Percentiles rank a stretch among this genome's conserved stretches.
Conservation (phyloP, 2,888 invertebrate genomes). For the Leptura quadrifasciata region DNA sequence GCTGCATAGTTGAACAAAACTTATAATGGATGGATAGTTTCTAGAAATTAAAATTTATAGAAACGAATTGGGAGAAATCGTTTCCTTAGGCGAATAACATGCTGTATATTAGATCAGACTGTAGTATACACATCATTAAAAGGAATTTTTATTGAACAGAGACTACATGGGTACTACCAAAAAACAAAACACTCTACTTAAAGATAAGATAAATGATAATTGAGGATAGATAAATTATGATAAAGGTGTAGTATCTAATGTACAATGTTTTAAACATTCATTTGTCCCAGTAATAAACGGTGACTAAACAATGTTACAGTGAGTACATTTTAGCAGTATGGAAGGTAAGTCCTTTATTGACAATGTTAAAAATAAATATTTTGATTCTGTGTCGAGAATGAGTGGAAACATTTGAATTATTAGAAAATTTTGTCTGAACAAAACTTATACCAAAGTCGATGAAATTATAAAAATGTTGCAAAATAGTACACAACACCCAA, state of each 20-base stretch:
- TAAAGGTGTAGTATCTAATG: constrained; percentile 22
- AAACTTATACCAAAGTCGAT: not conserved
- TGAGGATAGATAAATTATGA: constrained; percentile 33
- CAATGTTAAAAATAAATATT: constrained; percentile 1
- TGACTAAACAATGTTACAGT: not conserved
- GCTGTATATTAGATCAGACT: too few species aligned
- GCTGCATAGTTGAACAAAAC: too few species aligned
- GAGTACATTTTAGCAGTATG: constrained; percentile 21
- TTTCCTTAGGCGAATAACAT: too few species aligned
- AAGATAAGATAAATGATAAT: constrained; percentile 41
- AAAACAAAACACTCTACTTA: constrained; percentile 18
- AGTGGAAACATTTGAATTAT: not conserved
- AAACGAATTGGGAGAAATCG: too few species aligned
- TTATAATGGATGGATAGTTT: too few species aligned
- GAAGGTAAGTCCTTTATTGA: constrained; percentile 33
- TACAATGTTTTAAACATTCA: not conserved
- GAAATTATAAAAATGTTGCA: constrained; percentile 13
- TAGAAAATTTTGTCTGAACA: not conserved
- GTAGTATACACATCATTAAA: not conserved
- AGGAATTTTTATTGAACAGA: constrained; percentile 30
- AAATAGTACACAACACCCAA: constrained; percentile 11
- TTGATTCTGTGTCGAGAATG: not conserved
- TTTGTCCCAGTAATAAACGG: not conserved
- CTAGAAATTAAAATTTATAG: too few species aligned
- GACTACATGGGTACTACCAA: constrained; percentile 18